Evolutionary conservation across 2,888 invertebrate species (phyloP).

Genomic region (Standfussiana lucernea): DNA sequence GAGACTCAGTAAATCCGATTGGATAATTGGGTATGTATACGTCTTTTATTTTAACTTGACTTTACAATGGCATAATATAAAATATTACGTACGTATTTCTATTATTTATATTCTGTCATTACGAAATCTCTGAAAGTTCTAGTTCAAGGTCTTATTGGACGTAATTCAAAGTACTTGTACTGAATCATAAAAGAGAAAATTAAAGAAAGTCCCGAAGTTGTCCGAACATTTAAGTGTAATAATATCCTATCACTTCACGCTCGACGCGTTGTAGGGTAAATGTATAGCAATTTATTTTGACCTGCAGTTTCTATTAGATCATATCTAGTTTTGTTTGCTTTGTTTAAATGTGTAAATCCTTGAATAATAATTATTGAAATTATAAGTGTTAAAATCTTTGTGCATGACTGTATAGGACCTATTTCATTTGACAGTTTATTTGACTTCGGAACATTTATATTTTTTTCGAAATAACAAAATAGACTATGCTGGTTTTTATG

Average conservation of each 20-base stretch:
- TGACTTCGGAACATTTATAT: not conserved
- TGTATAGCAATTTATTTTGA: constrained; percentile 6
- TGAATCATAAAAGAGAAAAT: constrained; percentile 58
- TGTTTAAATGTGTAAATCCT: not conserved
- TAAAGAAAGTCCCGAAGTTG: constrained; percentile 28
- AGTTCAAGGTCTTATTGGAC: constrained; percentile 5
- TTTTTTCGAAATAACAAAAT: not conserved
- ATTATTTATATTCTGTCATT: no score
- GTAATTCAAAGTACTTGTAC: constrained; percentile 46
- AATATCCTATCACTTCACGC: constrained; percentile 45
- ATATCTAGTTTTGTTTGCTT: not conserved
- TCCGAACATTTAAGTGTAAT: constrained; percentile 31
- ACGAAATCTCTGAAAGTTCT: not conserved
- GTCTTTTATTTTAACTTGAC: no score
- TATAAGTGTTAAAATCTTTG: not conserved
- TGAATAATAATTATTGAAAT: not conserved
- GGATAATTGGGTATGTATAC: no score
- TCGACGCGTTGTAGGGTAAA: constrained; percentile 37
- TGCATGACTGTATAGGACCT: constrained; percentile 23
- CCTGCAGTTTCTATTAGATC: not conserved
- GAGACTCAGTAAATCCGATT: no score
- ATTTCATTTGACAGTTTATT: not conserved
- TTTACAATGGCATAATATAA: no score
- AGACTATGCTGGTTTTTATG: not conserved
- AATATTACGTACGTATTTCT: no score